Conservation (phyloP, 2,113 vertebrate species). For the Fulmarus glacialis region DNA sequence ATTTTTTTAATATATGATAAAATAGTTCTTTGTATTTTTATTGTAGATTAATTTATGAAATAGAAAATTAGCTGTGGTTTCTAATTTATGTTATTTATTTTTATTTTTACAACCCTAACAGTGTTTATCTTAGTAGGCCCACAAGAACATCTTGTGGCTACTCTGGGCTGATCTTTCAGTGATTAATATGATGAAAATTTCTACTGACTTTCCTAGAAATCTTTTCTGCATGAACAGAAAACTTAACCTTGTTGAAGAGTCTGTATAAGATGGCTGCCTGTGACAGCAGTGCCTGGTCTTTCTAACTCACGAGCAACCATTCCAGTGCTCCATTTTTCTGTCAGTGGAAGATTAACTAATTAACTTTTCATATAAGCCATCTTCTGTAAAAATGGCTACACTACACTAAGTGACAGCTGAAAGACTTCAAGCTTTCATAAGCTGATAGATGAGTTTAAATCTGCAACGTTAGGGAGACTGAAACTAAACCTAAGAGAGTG, state of each 20-base stretch:
- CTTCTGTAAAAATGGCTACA: not conserved
- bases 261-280: not conserved
- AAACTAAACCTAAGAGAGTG: not conserved
- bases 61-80: not conserved
- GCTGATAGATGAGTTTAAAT: not conserved
- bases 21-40: not conserved
- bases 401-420: not conserved
- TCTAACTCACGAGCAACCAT: not conserved
- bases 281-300: not conserved
- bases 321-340: not conserved
- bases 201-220: not conserved
- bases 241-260: not conserved
- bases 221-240: not conserved
- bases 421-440: not conserved
- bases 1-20: not conserved
- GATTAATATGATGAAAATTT: not conserved
- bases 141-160: constrained; percentile 68
- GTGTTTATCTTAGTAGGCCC: not conserved
- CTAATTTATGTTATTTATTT: not conserved
- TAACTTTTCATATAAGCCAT: not conserved
- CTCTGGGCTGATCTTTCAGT: not conserved
- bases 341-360: not conserved
- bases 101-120: not conserved
- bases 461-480: not conserved
- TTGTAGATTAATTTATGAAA: not conserved